Evolutionary conservation across 2,113 vertebrate genomes (phyloP).

Genomic region (Thamnophis sirtalis): DNA sequence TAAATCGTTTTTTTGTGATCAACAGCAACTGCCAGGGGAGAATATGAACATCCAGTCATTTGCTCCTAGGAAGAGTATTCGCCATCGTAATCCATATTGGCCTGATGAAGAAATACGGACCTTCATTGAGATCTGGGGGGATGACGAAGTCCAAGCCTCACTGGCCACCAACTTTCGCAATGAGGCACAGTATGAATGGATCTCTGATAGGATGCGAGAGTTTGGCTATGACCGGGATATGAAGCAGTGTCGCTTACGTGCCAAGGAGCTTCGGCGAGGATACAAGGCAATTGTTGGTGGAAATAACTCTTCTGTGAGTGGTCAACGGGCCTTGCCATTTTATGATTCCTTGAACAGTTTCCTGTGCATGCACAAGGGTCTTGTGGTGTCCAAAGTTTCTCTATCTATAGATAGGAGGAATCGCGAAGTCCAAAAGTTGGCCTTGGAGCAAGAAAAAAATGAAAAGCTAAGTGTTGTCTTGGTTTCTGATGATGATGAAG

Average conservation of each 20-base stretch:
- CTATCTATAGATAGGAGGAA: conserved; percentile 23
- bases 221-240: conserved; percentile 25
- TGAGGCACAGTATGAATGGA: conserved; percentile 26
- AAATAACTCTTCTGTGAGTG: conserved; percentile 24
- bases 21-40: conserved; percentile 3
- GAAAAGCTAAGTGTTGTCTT: conserved; percentile 28
- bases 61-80: conserved; percentile 19
- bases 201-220: conserved; percentile 16
- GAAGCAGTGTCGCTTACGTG: conserved; percentile 26
- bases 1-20: not conserved
- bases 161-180: conserved; percentile 31
- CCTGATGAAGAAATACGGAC: conserved; percentile 30
- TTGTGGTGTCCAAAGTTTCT: conserved; percentile 26
- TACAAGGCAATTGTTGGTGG: conserved; percentile 28
- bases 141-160: conserved; percentile 25
- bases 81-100: conserved; percentile 27
- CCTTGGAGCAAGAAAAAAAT: conserved; percentile 14
- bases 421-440: conserved; percentile 14
- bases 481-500: conserved; percentile 26
- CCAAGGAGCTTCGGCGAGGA: conserved; percentile 27
- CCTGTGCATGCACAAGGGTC: conserved; percentile 27
- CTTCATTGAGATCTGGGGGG: conserved; percentile 29
- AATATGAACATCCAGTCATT: conserved; percentile 26
- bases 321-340: conserved; percentile 21
- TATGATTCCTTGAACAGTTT: conserved; percentile 25